Percentiles rank a stretch among this genome's conserved stretches.
Conservation (phyloP, 2,797 vertebrate species). For the Benthosema pterotum region DNA sequence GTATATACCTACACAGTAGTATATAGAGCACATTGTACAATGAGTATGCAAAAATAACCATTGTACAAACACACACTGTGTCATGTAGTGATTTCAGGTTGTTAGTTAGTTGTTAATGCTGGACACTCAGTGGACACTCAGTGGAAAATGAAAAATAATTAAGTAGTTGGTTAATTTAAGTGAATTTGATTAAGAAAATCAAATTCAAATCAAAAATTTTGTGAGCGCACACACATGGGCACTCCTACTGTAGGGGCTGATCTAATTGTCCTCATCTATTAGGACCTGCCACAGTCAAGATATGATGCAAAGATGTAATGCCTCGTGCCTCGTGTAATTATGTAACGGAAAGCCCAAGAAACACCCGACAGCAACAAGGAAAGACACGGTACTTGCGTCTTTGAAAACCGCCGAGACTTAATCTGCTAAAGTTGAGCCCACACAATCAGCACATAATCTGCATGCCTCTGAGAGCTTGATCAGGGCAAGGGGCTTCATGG, state of each 20-base stretch:
- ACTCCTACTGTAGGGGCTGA: too few relatives aligned
- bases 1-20: too few relatives aligned
- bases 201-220: constrained; percentile 9
- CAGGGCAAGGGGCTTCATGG: constrained; percentile 42
- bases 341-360: constrained; percentile 50
- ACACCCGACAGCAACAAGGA: constrained; percentile 30
- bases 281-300: too few relatives aligned
- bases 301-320: constrained; percentile 21
- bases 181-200: constrained; percentile 29
- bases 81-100: too few relatives aligned
- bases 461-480: constrained; percentile 20
- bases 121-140: neutral
- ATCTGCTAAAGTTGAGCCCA: constrained; percentile 22
- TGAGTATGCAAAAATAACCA: neutral
- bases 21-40: neutral
- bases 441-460: constrained; percentile 40
- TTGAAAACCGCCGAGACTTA: constrained; percentile 21
- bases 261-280: too few relatives aligned
- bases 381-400: constrained; percentile 12
- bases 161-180: neutral
- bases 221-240: too few relatives aligned
- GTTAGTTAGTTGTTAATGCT: neutral
- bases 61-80: neutral
- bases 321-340: constrained; percentile 48
- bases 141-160: constrained; percentile 16